Conservation (phyloP, 2,888 invertebrate genomes). For the Iselma pallidipennis region DNA sequence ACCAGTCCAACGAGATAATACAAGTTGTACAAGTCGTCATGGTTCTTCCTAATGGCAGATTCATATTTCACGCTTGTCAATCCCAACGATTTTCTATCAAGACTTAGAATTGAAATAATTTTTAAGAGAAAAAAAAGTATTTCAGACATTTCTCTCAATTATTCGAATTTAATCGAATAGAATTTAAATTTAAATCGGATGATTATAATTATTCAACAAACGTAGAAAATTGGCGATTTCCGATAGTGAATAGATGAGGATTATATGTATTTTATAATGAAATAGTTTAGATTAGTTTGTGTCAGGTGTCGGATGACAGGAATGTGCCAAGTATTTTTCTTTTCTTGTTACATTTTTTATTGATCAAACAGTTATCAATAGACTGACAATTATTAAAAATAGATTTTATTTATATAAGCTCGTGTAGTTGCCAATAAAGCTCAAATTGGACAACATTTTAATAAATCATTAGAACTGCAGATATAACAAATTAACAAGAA, state of each 20-base stretch:
- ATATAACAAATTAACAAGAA: too few species aligned
- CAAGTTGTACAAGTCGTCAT: background rate
- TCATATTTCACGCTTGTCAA: conserved; percentile 9
- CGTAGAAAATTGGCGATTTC: background rate
- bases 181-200: background rate
- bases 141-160: background rate
- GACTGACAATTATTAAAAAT: too few species aligned
- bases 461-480: too few species aligned
- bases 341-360: background rate
- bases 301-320: background rate
- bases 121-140: background rate
- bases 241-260: too few species aligned
- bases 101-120: background rate
- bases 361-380: background rate
- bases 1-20: conserved; percentile 1
- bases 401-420: too few species aligned
- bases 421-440: too few species aligned
- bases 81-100: background rate
- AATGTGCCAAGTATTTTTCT: background rate
- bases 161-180: background rate
- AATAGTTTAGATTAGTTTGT: background rate
- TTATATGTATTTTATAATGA: background rate
- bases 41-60: conserved; percentile 1
- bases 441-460: too few species aligned
- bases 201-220: background rate